phyloP scores from a whole-genome alignment of 1,140 invertebrate species.

The Zaprionus davidi region DNA sequence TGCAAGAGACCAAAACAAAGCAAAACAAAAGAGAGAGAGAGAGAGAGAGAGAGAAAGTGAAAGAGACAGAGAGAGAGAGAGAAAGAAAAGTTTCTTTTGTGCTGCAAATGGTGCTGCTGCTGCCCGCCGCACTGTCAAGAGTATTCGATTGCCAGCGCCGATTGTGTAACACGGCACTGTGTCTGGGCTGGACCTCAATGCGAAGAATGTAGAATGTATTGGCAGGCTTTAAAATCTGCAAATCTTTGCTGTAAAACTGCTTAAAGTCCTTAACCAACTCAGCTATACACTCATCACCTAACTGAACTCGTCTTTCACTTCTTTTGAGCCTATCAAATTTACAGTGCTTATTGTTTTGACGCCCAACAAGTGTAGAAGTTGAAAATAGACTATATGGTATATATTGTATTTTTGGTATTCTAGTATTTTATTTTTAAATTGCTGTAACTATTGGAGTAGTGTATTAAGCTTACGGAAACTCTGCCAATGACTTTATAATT shows the following conservation, averaged over 20 bases:
- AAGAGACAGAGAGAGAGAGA: conserved; percentile 3
- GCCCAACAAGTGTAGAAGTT: too few relatives aligned
- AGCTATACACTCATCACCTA: background rate
- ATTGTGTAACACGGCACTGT: background rate
- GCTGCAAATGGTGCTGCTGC: background rate
- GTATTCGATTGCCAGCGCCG: background rate
- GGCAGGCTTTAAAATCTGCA: background rate
- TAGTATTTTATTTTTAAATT: background rate
- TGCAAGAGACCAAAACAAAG: conserved; percentile 36
- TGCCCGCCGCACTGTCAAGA: background rate
- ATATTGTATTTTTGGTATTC: background rate
- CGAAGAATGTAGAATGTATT: background rate
- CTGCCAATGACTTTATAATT: too few relatives aligned
- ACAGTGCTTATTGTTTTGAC: background rate
- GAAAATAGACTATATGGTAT: too few relatives aligned
- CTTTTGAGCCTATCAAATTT: background rate
- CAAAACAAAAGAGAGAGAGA: conserved; percentile 5
- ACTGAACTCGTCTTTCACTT: background rate
- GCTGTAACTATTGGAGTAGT: background rate
- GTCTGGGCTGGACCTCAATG: background rate
- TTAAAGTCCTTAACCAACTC: too few relatives aligned
- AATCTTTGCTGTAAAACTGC: background rate
- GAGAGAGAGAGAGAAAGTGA: conserved; percentile 34
- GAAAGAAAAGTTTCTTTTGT: conserved; percentile 6
- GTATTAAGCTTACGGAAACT: too few relatives aligned